Conservation (phyloP, 2,113 vertebrate species). For the Chaetorhynchus papuensis region DNA sequence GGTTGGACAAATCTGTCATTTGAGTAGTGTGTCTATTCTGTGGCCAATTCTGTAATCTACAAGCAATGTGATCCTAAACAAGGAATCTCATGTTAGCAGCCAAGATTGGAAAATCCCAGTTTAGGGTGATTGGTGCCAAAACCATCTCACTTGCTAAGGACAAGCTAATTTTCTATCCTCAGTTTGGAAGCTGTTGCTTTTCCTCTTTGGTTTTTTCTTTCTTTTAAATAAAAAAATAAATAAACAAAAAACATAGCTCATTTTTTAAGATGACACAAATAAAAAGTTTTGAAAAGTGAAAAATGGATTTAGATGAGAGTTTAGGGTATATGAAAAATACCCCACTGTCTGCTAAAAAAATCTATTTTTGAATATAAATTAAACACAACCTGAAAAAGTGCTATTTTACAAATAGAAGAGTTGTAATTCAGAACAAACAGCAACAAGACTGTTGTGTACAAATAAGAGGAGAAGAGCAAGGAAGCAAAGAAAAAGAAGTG, state of each 20-base stretch:
- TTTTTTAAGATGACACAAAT: neutral
- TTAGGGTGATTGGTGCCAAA: constrained; percentile 67
- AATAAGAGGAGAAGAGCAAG: neutral
- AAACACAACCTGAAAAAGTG: neutral
- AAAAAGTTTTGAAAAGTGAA: neutral
- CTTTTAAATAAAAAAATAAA: neutral
- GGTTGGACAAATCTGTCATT: constrained; percentile 86
- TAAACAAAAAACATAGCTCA: neutral
- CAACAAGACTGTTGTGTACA: neutral
- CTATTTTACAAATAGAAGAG: neutral
- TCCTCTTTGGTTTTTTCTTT: neutral
- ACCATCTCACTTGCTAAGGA: constrained; percentile 54
- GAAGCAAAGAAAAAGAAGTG: neutral
- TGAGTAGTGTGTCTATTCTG: constrained; percentile 75
- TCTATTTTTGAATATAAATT: neutral
- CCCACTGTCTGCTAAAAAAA: neutral
- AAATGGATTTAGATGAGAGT: neutral
- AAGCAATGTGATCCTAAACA: constrained; percentile 80
- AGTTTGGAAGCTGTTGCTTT: neutral
- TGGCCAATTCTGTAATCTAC: constrained; percentile 79
- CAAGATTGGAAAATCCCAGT: constrained; percentile 75
- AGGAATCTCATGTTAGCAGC: constrained; percentile 70
- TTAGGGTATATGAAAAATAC: neutral
- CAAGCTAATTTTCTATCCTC: constrained; percentile 50
- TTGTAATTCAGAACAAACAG: neutral